Percentiles rank a stretch among this genome's conserved stretches.
These are phyloP conservation scores for Cyanoderma ruficeps DNA, from an alignment of 2,113 vertebrate species.

Conservation along the genomic window DNA sequence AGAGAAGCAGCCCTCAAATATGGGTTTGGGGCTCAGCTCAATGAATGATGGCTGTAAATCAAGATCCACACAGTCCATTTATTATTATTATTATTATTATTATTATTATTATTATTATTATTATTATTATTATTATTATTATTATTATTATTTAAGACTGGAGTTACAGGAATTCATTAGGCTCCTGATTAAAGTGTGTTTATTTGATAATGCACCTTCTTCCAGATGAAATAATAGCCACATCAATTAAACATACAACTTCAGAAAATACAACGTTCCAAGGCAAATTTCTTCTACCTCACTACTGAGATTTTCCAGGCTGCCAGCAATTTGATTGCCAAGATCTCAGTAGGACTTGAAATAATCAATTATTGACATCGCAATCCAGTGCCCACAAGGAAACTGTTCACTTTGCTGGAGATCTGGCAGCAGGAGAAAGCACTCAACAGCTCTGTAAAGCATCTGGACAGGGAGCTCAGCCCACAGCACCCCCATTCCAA, in stretches of 20 bases:
- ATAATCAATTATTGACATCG: not conserved
- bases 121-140: not conserved
- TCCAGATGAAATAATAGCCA: not conserved
- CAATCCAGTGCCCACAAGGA: not conserved
- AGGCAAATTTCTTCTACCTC: not conserved
- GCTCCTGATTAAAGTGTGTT: not conserved
- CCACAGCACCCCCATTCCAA: not conserved
- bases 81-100: not conserved
- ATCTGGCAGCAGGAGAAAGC: not conserved
- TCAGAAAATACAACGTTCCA: not conserved
- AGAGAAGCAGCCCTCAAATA: not conserved
- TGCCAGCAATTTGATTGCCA: not conserved
- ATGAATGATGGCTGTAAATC: not conserved
- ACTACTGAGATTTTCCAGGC: not conserved
- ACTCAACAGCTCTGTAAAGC: not conserved
- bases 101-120: too few species aligned
- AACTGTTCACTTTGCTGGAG: not conserved
- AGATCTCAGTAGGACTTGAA: not conserved
- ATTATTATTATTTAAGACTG: not conserved
- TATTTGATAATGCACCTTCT: not conserved
- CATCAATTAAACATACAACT: not conserved
- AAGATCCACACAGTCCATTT: not conserved
- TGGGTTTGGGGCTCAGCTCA: not conserved
- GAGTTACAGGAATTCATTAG: not conserved
- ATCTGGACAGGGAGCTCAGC: not conserved